Evolutionary conservation across 1,140 invertebrate species (phyloP), one percentile per base, ranked within the genome.

Genomic region (Aleiodes sp.): DNA sequence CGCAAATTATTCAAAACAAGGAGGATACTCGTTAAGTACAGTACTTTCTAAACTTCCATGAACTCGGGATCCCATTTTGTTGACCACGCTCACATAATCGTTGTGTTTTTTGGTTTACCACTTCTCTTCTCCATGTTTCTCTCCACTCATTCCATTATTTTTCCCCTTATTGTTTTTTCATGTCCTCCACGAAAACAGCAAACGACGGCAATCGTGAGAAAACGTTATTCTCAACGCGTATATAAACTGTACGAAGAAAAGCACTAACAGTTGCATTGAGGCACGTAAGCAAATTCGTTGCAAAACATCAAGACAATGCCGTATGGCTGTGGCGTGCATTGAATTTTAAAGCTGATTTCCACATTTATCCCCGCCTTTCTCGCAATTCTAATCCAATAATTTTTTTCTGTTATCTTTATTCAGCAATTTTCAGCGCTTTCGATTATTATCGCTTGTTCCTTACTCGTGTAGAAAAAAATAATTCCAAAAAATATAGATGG

Each of bases 281-380:
- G 76, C 80, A 82, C 80, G 80, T 82, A 79, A 77, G 80, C 77
- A 83, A 83, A 82, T 82, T 82, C 76, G 80, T 81, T 71, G 80
- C 79, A 82, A n/a, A 83, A 82, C 81, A 81, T 76, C 76, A 77
- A 82, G 79, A 82, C 80, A 82, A 82, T 82, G 72, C 80, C 72
- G 75, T 76, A 76, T 77, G 80, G n/a, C 77, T 64, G 71, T 70
- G 63, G 64, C 79, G 78, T 79, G 81, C 72, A 66, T 71, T 65
- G 81, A 81, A 82, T 82, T 79, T 80, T 76, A 80, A 80, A 78
- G 79, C 41, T 56, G n/a, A 39, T 39, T 39, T 43, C 60, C 29
- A n/a, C n/a, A n/a, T 28, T 29, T 65, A 41, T 59, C n/a, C 31
- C 3, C 12, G 12, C 4, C 10, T 33, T 33, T 1, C 31, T 28